phyloP scores from a whole-genome alignment of 2,797 vertebrate species.

The Nannoperca australis region DNA sequence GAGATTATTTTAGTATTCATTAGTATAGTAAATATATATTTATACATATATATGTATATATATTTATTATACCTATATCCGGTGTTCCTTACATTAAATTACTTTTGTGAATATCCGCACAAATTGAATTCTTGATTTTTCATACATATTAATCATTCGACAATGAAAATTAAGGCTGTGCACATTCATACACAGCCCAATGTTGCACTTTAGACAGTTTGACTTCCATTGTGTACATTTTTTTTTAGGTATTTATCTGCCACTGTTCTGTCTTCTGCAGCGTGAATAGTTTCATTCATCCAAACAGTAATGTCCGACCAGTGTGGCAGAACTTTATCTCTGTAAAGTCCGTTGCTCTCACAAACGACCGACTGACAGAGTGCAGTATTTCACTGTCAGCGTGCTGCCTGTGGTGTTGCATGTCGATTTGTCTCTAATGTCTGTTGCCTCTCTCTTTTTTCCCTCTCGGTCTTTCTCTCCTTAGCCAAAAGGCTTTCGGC shows the following conservation, averaged over 20 bases:
- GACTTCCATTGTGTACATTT: background rate
- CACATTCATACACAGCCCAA: background rate
- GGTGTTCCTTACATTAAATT: background rate
- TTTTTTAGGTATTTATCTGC: background rate
- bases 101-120: background rate
- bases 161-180: background rate
- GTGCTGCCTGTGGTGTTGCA: constrained; percentile 19
- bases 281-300: constrained; percentile 12
- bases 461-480: constrained; percentile 57
- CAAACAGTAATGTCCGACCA: background rate
- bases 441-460: constrained; percentile 21
- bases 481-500: constrained; percentile 97
- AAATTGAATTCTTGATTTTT: background rate
- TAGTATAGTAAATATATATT: no score
- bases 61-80: no score
- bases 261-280: background rate
- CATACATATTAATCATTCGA: background rate
- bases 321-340: background rate
- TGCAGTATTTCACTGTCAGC: constrained; percentile 22
- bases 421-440: constrained; percentile 45
- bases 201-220: background rate
- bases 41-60: no score
- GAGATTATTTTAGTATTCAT: background rate
- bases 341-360: constrained; percentile 5
- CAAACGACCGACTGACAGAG: constrained; percentile 3